Evolutionary conservation across 1,140 invertebrate species (phyloP).

Genomic region (Caenorhabditis briggsae): DNA sequence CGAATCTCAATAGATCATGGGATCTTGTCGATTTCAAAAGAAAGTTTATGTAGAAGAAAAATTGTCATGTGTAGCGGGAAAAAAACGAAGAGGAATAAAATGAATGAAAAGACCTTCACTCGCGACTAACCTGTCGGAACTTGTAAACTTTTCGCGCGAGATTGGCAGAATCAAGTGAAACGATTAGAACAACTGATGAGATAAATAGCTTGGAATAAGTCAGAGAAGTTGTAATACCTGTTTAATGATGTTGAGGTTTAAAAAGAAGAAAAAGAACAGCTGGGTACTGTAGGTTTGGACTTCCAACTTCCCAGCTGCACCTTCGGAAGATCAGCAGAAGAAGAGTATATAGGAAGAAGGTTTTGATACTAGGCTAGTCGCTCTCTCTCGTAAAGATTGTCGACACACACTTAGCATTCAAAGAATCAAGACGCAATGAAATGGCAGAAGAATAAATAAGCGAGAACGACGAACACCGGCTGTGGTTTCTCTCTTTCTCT

Average conservation of each 20-base stretch:
- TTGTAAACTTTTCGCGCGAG: slow-evolving; percentile 36
- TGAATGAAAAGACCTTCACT: slow-evolving; percentile 45
- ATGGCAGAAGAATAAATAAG: slow-evolving; percentile 56
- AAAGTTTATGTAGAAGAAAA: background rate
- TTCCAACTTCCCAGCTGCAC: background rate
- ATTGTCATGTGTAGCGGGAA: slow-evolving; percentile 19
- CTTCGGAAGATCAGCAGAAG: background rate
- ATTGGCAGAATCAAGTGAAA: slow-evolving; percentile 6
- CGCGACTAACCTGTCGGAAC: slow-evolving; percentile 53
- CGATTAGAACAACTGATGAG: slow-evolving; percentile 5
- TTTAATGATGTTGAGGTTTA: too few species aligned
- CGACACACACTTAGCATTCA: slow-evolving; percentile 51
- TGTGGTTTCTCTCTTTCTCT: slow-evolving; percentile 80
- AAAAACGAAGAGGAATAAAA: slow-evolving; percentile 2
- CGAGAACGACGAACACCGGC: slow-evolving; percentile 51
- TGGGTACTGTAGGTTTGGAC: too few species aligned
- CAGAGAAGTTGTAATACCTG: too few species aligned
- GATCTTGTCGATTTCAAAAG: background rate
- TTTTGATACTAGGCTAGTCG: background rate
- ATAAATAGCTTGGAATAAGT: background rate
- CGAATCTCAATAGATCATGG: slow-evolving; percentile 24
- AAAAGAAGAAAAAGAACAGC: too few species aligned
- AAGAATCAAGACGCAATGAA: slow-evolving; percentile 54
- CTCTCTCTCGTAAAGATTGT: slow-evolving; percentile 4
- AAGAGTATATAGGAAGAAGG: background rate